These are phyloP conservation scores for Anthopleura sola DNA, from an alignment of 64 coral and sea anemone genomes.

Conservation along the genomic window DNA sequence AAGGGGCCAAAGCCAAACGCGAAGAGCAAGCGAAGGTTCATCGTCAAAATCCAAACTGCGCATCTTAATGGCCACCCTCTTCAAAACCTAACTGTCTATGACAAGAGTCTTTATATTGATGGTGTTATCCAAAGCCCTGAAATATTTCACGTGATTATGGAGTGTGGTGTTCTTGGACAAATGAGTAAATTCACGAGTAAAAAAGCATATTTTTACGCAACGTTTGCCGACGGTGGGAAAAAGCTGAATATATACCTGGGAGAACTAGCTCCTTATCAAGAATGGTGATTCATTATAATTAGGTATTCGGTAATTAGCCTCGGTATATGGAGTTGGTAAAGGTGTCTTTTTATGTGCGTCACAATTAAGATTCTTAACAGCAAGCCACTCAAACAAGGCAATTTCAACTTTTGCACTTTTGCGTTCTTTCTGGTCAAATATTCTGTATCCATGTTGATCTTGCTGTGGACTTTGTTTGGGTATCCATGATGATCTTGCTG, in stretches of 20 bases:
- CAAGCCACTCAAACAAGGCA: too few species aligned
- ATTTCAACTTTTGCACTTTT: too few species aligned
- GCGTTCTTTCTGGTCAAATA: too few species aligned
- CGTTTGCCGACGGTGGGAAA: conserved; percentile 48
- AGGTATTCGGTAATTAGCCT: too few species aligned
- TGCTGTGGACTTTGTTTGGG: too few species aligned
- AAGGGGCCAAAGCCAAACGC: conserved; percentile 45
- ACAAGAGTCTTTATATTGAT: conserved; percentile 45
- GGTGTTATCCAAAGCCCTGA: conserved; percentile 58
- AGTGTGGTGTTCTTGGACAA: conserved; percentile 78
- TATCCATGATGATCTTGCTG: too few species aligned
- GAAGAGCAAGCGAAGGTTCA: conserved; percentile 32
- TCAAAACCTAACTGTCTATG: conserved; percentile 48
- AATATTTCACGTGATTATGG: conserved; percentile 64
- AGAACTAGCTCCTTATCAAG: conserved; percentile 52
- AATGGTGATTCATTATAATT: conserved; percentile 36
- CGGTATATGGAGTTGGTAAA: too few species aligned
- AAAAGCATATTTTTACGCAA: conserved; percentile 70
- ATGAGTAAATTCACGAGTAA: conserved; percentile 53
- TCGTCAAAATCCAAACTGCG: conserved; percentile 76
- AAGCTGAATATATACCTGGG: conserved; percentile 54
- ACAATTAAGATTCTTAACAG: too few species aligned
- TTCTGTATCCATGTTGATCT: too few species aligned
- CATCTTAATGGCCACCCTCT: conserved; percentile 46
- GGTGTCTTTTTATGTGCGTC: too few species aligned